Conservation (phyloP, 2,888 invertebrate species). For the Pherbina coryleti region DNA sequence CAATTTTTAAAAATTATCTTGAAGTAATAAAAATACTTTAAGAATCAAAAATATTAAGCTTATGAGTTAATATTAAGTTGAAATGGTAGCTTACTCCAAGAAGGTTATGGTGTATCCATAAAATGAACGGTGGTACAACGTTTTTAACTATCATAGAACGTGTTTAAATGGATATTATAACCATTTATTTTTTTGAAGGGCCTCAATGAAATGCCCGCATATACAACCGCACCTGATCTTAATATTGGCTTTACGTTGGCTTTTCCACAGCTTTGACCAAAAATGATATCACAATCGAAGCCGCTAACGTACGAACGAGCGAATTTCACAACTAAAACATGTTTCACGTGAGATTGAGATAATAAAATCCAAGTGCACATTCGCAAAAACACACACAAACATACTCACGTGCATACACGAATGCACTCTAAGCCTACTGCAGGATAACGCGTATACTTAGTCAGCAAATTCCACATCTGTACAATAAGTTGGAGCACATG, state of each 20-base stretch:
- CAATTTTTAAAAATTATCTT: no score
- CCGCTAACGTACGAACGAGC: slow-evolving; percentile 40
- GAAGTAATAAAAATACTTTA: no score
- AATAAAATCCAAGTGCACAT: slow-evolving; percentile 39
- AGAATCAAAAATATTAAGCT: no score
- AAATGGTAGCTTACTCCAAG: no score
- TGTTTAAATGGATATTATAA: no score
- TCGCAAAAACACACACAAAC: slow-evolving; percentile 20
- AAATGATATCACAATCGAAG: slow-evolving; percentile 44
- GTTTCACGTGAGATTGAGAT: slow-evolving; percentile 47
- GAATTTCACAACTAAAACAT: slow-evolving; percentile 46
- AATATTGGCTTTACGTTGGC: background rate
- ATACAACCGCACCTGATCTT: no score
- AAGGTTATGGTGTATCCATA: no score
- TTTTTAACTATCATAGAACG: no score
- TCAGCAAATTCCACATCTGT: slow-evolving; percentile 23
- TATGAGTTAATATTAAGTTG: no score
- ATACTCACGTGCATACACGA: background rate
- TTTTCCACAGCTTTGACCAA: slow-evolving; percentile 18
- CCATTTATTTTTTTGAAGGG: no score
- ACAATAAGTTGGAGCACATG: slow-evolving; percentile 13
- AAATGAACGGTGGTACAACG: no score
- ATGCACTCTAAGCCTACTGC: background rate
- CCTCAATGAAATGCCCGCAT: no score
- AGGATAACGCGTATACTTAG: slow-evolving; percentile 4